A percentile compares a stretch with the other conserved stretches of the same genome.
Conservation (phyloP, 2,797 vertebrate genomes). For the Hippoglossus hippoglossus region DNA sequence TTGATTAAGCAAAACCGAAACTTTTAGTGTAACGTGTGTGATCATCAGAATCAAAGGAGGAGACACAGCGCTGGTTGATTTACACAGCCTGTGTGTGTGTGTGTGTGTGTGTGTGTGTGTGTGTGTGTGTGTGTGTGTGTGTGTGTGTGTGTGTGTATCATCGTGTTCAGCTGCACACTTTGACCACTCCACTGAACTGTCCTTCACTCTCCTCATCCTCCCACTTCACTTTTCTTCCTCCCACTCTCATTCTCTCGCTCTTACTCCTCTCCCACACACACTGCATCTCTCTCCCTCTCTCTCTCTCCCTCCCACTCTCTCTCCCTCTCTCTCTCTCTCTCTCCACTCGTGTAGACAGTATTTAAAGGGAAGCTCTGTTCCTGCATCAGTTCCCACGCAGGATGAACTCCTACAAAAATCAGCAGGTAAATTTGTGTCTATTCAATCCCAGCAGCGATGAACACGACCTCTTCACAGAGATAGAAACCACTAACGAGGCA, state of each 20-base stretch:
- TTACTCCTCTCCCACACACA: conserved; percentile 14
- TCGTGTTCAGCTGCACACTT: conserved; percentile 27
- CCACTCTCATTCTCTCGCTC: conserved; percentile 32
- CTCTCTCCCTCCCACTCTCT: neutral
- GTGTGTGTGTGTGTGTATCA: conserved; percentile 41
- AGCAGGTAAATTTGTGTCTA: no score
- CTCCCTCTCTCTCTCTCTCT: neutral
- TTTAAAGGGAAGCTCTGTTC: neutral
- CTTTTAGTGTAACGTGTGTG: no score
- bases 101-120: neutral
- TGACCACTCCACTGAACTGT: conserved; percentile 49
- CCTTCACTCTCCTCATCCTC: conserved; percentile 41
- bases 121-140: neutral
- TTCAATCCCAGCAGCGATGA: no score
- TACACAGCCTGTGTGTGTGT: neutral
- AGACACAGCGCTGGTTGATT: no score
- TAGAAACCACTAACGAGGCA: no score
- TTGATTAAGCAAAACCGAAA: neutral
- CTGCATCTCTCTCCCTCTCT: neutral
- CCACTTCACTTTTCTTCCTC: conserved; percentile 39
- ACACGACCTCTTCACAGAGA: no score
- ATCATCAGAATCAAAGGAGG: neutral
- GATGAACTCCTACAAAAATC: no score
- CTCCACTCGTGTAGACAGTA: neutral
- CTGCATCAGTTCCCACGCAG: neutral